Conservation (phyloP, 2,113 vertebrate species). For the Carassius auratus region DNA sequence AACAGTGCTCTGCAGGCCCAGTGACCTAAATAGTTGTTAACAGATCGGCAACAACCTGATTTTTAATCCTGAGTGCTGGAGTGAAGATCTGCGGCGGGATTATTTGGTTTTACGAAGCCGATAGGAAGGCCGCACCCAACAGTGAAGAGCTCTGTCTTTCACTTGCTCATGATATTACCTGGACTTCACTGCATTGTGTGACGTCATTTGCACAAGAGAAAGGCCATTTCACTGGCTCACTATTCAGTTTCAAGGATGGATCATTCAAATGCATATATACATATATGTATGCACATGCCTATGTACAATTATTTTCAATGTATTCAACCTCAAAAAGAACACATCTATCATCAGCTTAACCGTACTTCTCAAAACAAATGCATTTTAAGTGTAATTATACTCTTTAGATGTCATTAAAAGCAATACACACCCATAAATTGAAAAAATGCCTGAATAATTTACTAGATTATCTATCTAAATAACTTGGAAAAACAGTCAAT, state of each 20-base stretch:
- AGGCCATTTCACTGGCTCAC: slow-evolving; percentile 20
- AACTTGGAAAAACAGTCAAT: neutral
- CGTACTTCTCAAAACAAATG: neutral
- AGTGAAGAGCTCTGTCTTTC: slow-evolving; percentile 24
- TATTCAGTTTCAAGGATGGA: neutral
- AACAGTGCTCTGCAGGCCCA: slow-evolving; percentile 58
- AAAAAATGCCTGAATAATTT: neutral
- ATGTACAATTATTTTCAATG: neutral
- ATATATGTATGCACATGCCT: neutral
- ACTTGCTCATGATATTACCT: slow-evolving; percentile 1
- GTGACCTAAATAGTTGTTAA: slow-evolving; percentile 73
- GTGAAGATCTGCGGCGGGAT: slow-evolving; percentile 62
- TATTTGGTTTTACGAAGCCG: slow-evolving; percentile 58
- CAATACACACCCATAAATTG: neutral
- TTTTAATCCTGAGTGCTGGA: slow-evolving; percentile 66
- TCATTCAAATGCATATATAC: neutral
- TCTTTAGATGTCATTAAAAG: neutral
- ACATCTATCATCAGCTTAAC: neutral
- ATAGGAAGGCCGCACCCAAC: slow-evolving; percentile 41
- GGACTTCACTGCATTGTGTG: neutral
- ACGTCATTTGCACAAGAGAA: slow-evolving; percentile 1
- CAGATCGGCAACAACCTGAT: slow-evolving; percentile 69
- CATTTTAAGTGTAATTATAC: neutral
- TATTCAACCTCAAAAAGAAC: neutral
- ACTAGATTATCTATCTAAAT: neutral